phyloP scores from a whole-genome alignment of 2,113 vertebrate genomes.

The Sinocyclocheilus grahami region DNA sequence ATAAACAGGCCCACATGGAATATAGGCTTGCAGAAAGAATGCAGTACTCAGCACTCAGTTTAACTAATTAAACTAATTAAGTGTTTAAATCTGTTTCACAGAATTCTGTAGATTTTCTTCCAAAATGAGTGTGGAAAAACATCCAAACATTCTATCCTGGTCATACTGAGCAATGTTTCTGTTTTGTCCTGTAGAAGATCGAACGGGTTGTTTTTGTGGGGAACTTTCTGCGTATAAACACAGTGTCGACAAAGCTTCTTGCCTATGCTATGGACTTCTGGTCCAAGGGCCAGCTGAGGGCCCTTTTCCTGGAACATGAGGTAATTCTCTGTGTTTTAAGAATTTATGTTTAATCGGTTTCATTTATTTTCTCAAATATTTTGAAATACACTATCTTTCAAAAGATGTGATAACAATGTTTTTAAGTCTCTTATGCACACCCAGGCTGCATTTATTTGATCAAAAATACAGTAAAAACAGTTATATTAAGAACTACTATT shows the following conservation, averaged over 20 bases:
- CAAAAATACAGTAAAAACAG: no score
- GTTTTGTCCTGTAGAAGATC: slow-evolving; percentile 83
- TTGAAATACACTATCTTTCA: background rate
- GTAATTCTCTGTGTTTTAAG: slow-evolving; percentile 65
- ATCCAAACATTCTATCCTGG: background rate
- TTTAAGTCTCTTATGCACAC: background rate
- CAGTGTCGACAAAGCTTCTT: slow-evolving; percentile 93
- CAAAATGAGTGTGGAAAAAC: background rate
- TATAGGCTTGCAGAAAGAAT: background rate
- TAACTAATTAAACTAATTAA: background rate
- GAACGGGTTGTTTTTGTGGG: slow-evolving; percentile 96
- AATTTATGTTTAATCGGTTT: background rate
- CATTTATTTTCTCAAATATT: background rate
- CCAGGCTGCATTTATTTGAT: background rate
- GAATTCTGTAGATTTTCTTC: background rate
- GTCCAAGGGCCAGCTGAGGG: slow-evolving; percentile 96
- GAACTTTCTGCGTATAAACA: slow-evolving; percentile 98
- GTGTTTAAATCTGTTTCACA: background rate
- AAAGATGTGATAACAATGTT: background rate
- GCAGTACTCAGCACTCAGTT: background rate
- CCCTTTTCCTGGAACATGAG: slow-evolving; percentile 99
- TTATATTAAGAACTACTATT: no score
- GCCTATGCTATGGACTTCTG: slow-evolving; percentile 99
- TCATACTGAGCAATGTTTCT: background rate
- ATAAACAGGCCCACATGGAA: background rate